A percentile compares a stretch with the other conserved stretches of the same genome.
phyloP scores from a whole-genome alignment of 2,797 vertebrate species.

The Enteromius treurensis region DNA sequence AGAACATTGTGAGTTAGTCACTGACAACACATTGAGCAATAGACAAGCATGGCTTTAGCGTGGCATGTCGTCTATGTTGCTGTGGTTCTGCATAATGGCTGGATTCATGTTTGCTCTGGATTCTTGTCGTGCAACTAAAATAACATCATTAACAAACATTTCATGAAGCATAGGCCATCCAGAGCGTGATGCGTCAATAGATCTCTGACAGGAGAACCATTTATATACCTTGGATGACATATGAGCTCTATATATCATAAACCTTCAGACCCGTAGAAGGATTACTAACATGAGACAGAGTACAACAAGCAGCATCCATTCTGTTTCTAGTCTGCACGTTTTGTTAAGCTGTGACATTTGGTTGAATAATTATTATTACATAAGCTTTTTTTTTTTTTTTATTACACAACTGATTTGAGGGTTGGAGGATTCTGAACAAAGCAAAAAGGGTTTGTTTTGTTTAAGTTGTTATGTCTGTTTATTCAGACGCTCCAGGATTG shows the following conservation, averaged over 20 bases:
- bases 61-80: conserved; percentile 55
- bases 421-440: conserved; percentile 14
- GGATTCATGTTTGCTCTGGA: conserved; percentile 64
- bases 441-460: conserved; percentile 6
- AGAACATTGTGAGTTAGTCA: conserved; percentile 47
- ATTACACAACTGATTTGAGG: conserved; percentile 13
- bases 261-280: conserved; percentile 63
- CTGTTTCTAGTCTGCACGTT: conserved; percentile 11
- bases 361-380: background rate
- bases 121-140: conserved; percentile 73
- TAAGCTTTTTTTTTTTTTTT: background rate
- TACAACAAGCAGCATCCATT: conserved; percentile 20
- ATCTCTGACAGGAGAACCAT: conserved; percentile 69
- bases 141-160: conserved; percentile 69
- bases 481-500: conserved; percentile 10
- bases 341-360: conserved; percentile 24
- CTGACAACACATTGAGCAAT: conserved; percentile 58
- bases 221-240: conserved; percentile 70
- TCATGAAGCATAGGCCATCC: conserved; percentile 65
- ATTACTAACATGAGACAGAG: conserved; percentile 62
- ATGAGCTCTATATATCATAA: conserved; percentile 70
- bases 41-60: conserved; percentile 62
- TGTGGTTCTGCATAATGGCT: conserved; percentile 66
- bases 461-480: conserved; percentile 18
- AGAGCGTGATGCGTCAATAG: conserved; percentile 69